Percentiles rank a stretch among this genome's conserved stretches.
Conservation (phyloP, 2,888 invertebrate genomes). For the Conistra vaccinii region DNA sequence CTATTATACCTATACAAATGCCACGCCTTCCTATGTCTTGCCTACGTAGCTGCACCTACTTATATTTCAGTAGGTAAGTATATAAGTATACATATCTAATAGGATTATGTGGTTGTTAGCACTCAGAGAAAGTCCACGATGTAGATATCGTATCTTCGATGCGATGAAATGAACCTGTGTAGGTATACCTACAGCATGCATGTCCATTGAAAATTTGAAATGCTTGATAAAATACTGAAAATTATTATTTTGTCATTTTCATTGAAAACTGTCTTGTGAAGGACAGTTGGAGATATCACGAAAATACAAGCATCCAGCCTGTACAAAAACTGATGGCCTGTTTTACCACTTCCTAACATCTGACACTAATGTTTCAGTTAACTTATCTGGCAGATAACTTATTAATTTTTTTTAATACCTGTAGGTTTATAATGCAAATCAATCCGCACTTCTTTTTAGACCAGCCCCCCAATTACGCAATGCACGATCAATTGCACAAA, state of each 20-base stretch:
- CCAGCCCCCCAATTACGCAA: no score
- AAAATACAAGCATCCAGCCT: neutral
- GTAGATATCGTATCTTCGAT: constrained; percentile 36
- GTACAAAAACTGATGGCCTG: neutral
- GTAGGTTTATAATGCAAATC: no score
- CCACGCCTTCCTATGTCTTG: neutral
- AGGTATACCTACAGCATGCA: neutral
- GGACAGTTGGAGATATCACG: neutral
- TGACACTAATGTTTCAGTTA: neutral
- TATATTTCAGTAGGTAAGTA: neutral
- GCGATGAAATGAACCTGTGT: neutral
- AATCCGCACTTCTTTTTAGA: no score
- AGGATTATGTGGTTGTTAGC: constrained; percentile 46
- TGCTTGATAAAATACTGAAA: constrained; percentile 22
- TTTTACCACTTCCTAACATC: neutral
- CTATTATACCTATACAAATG: neutral
- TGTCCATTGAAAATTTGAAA: constrained; percentile 25
- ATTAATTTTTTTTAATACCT: no score
- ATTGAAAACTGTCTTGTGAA: neutral
- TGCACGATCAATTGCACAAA: no score
- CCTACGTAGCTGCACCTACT: neutral
- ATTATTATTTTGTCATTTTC: neutral
- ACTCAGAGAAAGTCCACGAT: constrained; percentile 29
- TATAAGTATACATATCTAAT: neutral
- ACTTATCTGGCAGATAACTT: neutral